Conservation (phyloP, 2,888 invertebrate genomes). For the Morpho deidamia region DNA sequence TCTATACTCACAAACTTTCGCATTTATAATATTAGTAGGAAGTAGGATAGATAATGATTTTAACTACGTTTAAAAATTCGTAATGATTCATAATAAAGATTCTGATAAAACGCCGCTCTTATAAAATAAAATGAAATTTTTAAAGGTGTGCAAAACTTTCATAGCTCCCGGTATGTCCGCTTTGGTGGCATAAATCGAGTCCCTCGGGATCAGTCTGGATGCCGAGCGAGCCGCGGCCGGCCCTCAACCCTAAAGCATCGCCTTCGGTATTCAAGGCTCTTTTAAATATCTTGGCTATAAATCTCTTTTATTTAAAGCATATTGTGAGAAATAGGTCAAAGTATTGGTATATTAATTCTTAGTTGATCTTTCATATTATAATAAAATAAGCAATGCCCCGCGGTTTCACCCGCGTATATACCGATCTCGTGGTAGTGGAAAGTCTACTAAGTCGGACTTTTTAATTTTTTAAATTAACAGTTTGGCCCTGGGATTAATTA, state of each 20-base stretch:
- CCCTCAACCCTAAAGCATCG: constrained; percentile 33
- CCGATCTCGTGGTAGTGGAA: no score
- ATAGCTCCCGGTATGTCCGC: constrained; percentile 23
- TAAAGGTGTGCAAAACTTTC: not conserved
- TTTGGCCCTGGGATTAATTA: no score
- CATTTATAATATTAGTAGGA: no score
- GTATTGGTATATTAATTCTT: not conserved
- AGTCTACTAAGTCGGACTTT: no score
- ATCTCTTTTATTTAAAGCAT: not conserved
- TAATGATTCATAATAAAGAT: not conserved
- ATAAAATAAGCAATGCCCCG: no score
- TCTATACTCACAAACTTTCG: not conserved
- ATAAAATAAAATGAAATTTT: not conserved
- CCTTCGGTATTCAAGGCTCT: constrained; percentile 7
- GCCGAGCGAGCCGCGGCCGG: constrained; percentile 29
- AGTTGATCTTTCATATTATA: no score
- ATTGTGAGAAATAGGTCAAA: not conserved
- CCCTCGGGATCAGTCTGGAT: constrained; percentile 28
- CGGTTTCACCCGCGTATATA: no score
- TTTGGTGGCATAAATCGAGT: constrained; percentile 31
- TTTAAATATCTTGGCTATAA: constrained; percentile 4
- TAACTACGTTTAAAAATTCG: not conserved
- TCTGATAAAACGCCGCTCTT: not conserved
- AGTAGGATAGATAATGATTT: not conserved
- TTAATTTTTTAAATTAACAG: no score